phyloP scores from a whole-genome alignment of 2,888 invertebrate species.

The Philhelius pedissequus region DNA sequence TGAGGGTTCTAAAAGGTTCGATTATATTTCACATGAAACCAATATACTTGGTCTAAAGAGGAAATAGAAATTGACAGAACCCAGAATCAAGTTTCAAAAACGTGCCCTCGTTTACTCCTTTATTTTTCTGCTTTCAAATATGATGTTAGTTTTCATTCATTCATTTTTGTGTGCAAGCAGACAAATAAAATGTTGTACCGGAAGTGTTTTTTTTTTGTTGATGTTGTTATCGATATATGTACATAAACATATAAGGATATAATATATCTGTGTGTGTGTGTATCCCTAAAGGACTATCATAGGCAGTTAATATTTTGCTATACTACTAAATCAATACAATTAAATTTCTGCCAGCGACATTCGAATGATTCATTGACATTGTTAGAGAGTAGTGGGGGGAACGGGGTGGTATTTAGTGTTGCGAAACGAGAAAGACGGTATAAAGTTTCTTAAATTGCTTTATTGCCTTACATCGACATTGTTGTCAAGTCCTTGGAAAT shows the following conservation, averaged over 20 bases:
- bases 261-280: not conserved
- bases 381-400: no score
- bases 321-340: not conserved
- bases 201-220: conserved; percentile 39
- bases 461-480: not conserved
- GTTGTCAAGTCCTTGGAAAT: not conserved
- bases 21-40: no score
- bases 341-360: conserved; percentile 1
- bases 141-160: conserved; percentile 3
- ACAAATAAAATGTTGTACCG: conserved; percentile 3
- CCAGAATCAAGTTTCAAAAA: no score
- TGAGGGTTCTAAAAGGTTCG: no score
- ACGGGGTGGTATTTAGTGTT: not conserved
- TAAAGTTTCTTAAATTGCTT: conserved; percentile 5
- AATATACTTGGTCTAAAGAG: no score
- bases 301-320: not conserved
- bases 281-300: not conserved
- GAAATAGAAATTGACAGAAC: no score
- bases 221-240: conserved; percentile 6
- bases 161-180: conserved; percentile 20
- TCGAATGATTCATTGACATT: not conserved
- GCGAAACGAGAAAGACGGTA: not conserved
- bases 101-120: not conserved
- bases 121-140: not conserved
- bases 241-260: not conserved